A percentile compares a stretch with the other conserved stretches of the same genome.
Evolutionary conservation across 2,888 invertebrate species (phyloP).

Genomic region (Micoletzkya japonica): DNA sequence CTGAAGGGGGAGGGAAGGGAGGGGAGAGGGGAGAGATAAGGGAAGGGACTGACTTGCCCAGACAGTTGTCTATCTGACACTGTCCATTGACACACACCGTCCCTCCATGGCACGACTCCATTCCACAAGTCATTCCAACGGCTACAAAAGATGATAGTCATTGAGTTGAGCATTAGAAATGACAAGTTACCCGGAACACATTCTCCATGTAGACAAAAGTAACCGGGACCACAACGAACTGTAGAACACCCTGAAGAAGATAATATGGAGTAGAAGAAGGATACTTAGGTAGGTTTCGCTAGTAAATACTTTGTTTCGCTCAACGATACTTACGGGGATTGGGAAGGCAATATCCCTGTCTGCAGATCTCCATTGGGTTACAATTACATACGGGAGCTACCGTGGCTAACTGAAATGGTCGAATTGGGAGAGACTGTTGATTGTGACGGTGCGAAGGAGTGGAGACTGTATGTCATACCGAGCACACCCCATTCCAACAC

Average conservation of each 20-base stretch:
- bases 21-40: not conserved
- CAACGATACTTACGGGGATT: not conserved
- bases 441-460: too few relatives aligned
- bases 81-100: not conserved
- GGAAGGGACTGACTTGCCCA: not conserved
- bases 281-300: too few relatives aligned
- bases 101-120: not conserved
- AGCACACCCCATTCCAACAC: too few relatives aligned
- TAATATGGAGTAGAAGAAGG: slow-evolving; percentile 1
- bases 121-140: not conserved
- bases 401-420: too few relatives aligned
- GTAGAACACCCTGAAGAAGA: slow-evolving; percentile 3
- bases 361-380: not conserved
- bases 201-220: not conserved
- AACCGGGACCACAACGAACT: not conserved
- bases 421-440: too few relatives aligned
- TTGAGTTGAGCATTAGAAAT: not conserved
- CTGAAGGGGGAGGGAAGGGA: not conserved
- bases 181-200: not conserved
- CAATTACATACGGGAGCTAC: too few relatives aligned
- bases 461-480: too few relatives aligned
- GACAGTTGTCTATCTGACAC: slow-evolving; percentile 3
- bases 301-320: too few relatives aligned
- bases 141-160: not conserved
- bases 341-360: not conserved